phyloP scores from a whole-genome alignment of 2,797 vertebrate species.

The Sebastes flavidus region DNA sequence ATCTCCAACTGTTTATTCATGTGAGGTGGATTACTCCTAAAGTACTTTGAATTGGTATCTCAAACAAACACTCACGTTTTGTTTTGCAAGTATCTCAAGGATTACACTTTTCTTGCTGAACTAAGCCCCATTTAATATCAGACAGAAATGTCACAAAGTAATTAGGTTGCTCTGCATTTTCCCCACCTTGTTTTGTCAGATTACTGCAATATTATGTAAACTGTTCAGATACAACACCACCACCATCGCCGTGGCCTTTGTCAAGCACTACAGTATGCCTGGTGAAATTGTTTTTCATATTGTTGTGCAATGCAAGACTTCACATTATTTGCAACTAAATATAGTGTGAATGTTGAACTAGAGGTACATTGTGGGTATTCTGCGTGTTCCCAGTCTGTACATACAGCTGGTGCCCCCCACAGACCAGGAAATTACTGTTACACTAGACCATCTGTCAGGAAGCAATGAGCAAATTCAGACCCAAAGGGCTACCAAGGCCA shows the following conservation, averaged over 20 bases:
- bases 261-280: neutral
- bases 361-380: neutral
- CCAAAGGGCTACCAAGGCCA: slow-evolving; percentile 54
- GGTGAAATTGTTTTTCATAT: slow-evolving; percentile 35
- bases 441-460: slow-evolving; percentile 77
- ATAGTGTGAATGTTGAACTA: slow-evolving; percentile 16
- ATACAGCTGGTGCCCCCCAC: slow-evolving; percentile 58
- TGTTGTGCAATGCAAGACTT: slow-evolving; percentile 10
- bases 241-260: neutral
- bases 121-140: slow-evolving; percentile 22
- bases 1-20: slow-evolving; percentile 62
- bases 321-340: slow-evolving; percentile 28
- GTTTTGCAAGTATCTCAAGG: slow-evolving; percentile 17
- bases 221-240: slow-evolving; percentile 13
- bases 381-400: slow-evolving; percentile 45
- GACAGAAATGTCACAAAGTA: slow-evolving; percentile 37
- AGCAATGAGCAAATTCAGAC: slow-evolving; percentile 42
- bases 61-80: slow-evolving; percentile 37
- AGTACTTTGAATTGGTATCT: slow-evolving; percentile 48
- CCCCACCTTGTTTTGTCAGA: slow-evolving; percentile 33
- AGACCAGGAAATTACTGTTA: slow-evolving; percentile 42
- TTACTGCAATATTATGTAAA: slow-evolving; percentile 32
- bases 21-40: slow-evolving; percentile 48
- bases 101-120: slow-evolving; percentile 22
- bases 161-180: slow-evolving; percentile 18